Evolutionary conservation across 2,888 invertebrate genomes (phyloP), one percentile per base, ranked within the genome.

Genomic region (Acanthosoma haemorrhoidale): DNA sequence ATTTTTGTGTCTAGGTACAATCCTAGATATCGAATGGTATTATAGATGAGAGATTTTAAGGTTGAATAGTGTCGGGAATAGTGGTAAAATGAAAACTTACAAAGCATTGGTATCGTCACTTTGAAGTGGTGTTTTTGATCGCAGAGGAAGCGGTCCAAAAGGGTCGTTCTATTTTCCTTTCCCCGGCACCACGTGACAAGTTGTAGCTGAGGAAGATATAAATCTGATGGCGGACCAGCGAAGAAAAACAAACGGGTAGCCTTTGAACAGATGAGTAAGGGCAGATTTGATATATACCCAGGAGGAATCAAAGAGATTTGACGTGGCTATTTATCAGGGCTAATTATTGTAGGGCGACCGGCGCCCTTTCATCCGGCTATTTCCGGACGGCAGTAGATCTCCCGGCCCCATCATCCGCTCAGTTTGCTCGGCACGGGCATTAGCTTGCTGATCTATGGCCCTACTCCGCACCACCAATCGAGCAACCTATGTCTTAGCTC

Each of bases 401-500:
- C 61, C 16, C 34, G 16, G n/a, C 61, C 34, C 61, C 18, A 61
- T 61, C 61, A 61, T 38, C 61, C 61, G 61, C 61, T 36, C 61
- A 34, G 61, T 61, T 61, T 61, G 51, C 51, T 25, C 51, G n/a
- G 51, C n/a, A n/a, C n/a, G n/a, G n/a, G n/a, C 51, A 51, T 51
- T 51, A 51, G 51, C 51, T 51, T 25, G 51, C 51, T 51, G 51
- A 51, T 51, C 51, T 51, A 51, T 51, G 51, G 51, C 51, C 8
- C 51, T n/a, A 51, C 29, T 25, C 51, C 51, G 16, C 51, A 9
- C 41, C n/a, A n/a, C n/a, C n/a, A n/a, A n/a, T n/a, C n/a, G n/a
- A n/a, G n/a, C n/a, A n/a, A n/a, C n/a, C n/a, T n/a, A n/a, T n/a
- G n/a, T n/a, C n/a, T n/a, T n/a, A n/a, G n/a, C n/a, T n/a, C n/a